A percentile compares a stretch with the other conserved stretches of the same genome.
Evolutionary conservation across 2,113 vertebrate genomes (phyloP).

Genomic region (Prolemur simus): DNA sequence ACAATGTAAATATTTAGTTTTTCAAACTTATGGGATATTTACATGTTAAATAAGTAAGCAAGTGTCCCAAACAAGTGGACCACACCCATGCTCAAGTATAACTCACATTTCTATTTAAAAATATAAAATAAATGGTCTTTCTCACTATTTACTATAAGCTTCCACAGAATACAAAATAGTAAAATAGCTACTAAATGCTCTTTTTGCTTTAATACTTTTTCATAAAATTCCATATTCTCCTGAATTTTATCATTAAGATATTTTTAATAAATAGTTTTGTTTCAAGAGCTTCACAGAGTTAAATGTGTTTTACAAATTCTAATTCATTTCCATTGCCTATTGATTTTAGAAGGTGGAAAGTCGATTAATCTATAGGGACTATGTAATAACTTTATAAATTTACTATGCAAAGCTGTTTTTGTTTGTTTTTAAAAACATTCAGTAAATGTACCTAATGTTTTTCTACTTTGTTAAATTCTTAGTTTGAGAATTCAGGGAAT

Average conservation of each 20-base stretch:
- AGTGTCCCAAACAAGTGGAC: background rate
- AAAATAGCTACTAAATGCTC: background rate
- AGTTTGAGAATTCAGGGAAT: background rate
- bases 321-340: background rate
- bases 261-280: background rate
- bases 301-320: background rate
- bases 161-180: background rate
- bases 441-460: background rate
- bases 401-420: background rate
- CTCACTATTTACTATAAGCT: background rate
- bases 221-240: background rate
- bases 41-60: background rate
- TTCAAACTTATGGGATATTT: background rate
- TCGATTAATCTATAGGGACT: background rate
- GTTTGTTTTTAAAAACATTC: background rate
- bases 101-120: background rate
- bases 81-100: background rate
- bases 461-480: conserved; percentile 16
- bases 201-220: background rate
- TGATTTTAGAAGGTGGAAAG: background rate
- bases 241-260: background rate
- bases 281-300: background rate
- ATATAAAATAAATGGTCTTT: background rate
- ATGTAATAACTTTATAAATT: background rate
- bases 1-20: background rate